A percentile compares a stretch with the other conserved stretches of the same genome.
Evolutionary conservation across 2,113 vertebrate genomes (phyloP).

Genomic region (Entomyzon cyanotis): DNA sequence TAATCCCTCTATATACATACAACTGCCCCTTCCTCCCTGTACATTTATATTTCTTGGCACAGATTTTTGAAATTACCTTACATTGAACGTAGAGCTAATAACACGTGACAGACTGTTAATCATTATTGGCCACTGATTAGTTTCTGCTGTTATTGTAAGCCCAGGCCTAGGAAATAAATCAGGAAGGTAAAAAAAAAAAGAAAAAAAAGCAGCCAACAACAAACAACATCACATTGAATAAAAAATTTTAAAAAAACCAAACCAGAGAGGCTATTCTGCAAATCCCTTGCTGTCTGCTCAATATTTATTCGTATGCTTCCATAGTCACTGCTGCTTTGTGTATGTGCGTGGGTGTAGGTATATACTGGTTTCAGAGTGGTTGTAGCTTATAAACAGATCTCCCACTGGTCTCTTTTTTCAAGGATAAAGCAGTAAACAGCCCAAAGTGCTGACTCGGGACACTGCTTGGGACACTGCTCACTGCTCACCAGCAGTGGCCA

Average conservation of each 20-base stretch:
- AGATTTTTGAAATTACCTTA: conserved; percentile 8
- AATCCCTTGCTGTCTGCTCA: background rate
- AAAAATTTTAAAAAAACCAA: background rate
- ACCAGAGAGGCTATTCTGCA: conserved; percentile 14
- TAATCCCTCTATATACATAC: background rate
- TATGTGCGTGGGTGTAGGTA: rapidly evolving
- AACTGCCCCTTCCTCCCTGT: background rate
- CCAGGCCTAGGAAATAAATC: background rate
- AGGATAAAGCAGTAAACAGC: background rate
- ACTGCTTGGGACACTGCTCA: background rate
- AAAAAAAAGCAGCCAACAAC: background rate
- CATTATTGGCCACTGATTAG: conserved; percentile 41
- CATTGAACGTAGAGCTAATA: conserved; percentile 42
- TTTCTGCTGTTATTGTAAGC: conserved; percentile 27
- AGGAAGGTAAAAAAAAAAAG: background rate
- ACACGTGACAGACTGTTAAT: conserved; percentile 23
- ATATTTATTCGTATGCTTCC: background rate
- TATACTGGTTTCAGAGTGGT: background rate
- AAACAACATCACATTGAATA: conserved; percentile 33
- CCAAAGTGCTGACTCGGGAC: background rate
- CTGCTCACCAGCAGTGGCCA: background rate
- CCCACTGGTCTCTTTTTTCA: background rate
- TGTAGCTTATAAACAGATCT: background rate
- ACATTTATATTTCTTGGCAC: background rate
- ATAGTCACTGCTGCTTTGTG: background rate